Evolutionary conservation across 2,888 invertebrate genomes (phyloP).

Genomic region (Crocallis elinguaria): DNA sequence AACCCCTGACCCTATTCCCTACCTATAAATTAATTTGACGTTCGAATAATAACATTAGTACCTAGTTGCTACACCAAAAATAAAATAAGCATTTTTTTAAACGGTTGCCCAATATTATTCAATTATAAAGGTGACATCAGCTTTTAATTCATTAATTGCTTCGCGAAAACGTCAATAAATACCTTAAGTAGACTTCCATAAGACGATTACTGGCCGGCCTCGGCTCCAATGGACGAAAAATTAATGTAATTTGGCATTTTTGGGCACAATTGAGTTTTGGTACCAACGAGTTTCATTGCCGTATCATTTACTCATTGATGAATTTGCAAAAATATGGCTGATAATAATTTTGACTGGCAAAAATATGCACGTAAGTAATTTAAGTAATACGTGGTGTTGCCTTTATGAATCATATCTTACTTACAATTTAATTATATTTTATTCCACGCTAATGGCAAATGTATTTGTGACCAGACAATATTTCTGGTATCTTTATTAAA

Average conservation of each 20-base stretch:
- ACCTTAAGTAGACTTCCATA: conserved; percentile 35
- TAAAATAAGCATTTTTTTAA: not conserved
- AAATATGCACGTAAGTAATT: no score
- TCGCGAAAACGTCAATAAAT: conserved; percentile 33
- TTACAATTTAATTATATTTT: no score
- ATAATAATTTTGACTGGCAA: not conserved
- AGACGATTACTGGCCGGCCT: conserved; percentile 35
- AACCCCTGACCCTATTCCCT: no score
- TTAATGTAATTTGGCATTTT: conserved; percentile 30
- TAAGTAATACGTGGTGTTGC: no score
- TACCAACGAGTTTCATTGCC: conserved; percentile 29
- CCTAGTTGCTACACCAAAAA: not conserved
- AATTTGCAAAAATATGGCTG: not conserved
- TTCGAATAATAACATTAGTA: no score
- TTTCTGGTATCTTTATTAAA: no score
- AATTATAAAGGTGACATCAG: conserved; percentile 29
- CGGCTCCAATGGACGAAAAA: conserved; percentile 29
- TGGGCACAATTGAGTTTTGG: conserved; percentile 11
- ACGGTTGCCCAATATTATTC: not conserved
- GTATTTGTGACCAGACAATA: no score
- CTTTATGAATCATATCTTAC: no score
- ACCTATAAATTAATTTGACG: no score
- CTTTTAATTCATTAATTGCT: conserved; percentile 35
- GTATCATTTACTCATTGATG: conserved; percentile 10
- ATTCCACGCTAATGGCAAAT: no score